Evolutionary conservation across 2,113 vertebrate species (phyloP).

Genomic region (Cephalopholis sonnerati): DNA sequence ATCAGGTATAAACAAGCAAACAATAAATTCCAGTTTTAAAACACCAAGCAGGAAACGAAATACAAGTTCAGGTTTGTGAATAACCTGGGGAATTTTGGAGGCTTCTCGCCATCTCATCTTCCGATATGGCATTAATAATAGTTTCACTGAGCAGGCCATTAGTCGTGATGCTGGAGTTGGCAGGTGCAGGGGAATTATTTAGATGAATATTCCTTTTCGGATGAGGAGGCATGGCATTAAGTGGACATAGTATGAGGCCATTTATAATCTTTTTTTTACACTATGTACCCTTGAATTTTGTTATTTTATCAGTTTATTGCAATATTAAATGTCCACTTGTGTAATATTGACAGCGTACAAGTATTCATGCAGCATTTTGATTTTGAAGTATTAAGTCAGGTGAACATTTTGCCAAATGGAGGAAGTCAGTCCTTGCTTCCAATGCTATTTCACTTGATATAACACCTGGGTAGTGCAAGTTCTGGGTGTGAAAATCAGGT

Average conservation of each 20-base stretch:
- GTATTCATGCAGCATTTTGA: neutral
- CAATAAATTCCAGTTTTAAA: neutral
- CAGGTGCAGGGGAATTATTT: constrained; percentile 12
- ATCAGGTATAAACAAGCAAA: neutral
- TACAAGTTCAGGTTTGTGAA: neutral
- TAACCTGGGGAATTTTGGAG: neutral
- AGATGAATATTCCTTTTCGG: constrained; percentile 10
- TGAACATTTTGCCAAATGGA: neutral
- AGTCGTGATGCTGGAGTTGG: neutral
- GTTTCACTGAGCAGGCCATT: constrained; percentile 9
- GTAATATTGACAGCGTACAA: neutral
- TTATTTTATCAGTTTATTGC: neutral
- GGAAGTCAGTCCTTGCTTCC: neutral
- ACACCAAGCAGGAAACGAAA: neutral
- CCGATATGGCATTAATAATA: neutral
- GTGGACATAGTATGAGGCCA: neutral
- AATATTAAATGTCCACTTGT: no score
- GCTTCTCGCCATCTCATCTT: neutral
- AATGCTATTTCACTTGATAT: neutral
- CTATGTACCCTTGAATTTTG: no score
- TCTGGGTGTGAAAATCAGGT: neutral
- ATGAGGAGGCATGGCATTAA: neutral
- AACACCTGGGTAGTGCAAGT: neutral
- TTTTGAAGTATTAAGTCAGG: neutral
- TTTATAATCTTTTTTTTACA: neutral